Evolutionary conservation across 2,888 invertebrate genomes (phyloP).

Genomic region (Eugnorisma glareosa): DNA sequence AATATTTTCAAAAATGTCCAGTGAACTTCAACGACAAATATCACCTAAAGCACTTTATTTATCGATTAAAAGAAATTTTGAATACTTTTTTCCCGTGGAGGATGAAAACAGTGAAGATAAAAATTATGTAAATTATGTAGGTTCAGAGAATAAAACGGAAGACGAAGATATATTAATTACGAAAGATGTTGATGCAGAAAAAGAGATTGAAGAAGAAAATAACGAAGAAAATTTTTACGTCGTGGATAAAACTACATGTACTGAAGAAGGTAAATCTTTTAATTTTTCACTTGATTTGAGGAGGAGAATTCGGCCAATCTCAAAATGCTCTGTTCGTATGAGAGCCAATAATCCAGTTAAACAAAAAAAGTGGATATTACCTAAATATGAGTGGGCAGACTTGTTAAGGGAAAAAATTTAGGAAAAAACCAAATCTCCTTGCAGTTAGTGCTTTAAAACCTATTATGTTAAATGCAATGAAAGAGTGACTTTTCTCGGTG

Average conservation of each 20-base stretch:
- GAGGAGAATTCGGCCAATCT: constrained; percentile 21
- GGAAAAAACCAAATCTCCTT: constrained; percentile 19
- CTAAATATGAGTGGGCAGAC: constrained; percentile 32
- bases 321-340: constrained; percentile 24
- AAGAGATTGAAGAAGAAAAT: background rate
- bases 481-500: constrained; percentile 23
- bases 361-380: constrained; percentile 34
- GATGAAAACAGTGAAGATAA: constrained; percentile 13
- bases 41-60: no score
- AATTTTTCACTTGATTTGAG: constrained; percentile 26
- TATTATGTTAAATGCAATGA: constrained; percentile 27
- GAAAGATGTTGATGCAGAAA: constrained; percentile 10
- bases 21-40: no score
- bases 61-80: constrained; percentile 5
- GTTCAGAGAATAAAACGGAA: background rate
- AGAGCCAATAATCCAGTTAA: constrained; percentile 25
- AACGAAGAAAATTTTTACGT: constrained; percentile 12
- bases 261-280: constrained; percentile 18
- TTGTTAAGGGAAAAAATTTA: constrained; percentile 10
- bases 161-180: background rate
- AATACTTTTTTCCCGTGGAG: constrained; percentile 17
- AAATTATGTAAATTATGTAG: constrained; percentile 3
- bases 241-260: constrained; percentile 19
- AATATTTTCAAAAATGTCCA: no score
- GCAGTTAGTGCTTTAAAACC: constrained; percentile 27